Evolutionary conservation across 53 echinoderm and acorn worm genomes (phyloP).

Genomic region (Arbacia lixula): DNA sequence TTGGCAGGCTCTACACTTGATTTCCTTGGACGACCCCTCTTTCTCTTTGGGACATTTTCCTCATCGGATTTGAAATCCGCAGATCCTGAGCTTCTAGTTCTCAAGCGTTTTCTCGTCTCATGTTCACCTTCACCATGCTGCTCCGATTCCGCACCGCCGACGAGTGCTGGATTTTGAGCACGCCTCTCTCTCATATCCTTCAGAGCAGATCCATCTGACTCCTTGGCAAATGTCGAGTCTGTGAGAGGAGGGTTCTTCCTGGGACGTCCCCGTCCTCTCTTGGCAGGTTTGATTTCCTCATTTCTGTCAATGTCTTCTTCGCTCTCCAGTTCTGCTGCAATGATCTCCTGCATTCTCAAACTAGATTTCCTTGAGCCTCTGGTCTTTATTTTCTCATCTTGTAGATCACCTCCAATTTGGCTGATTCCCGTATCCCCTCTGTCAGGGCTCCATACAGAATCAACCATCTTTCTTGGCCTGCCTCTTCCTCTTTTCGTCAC

Average conservation of each 20-base stretch:
- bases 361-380: slow-evolving; percentile 26
- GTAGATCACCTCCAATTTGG: background rate
- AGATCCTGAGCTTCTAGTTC: background rate
- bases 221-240: background rate
- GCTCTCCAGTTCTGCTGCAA: slow-evolving; percentile 36
- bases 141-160: background rate
- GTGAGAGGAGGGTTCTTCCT: background rate
- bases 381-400: slow-evolving; percentile 21
- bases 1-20: background rate
- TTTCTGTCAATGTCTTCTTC: background rate
- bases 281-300: background rate
- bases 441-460: slow-evolving; percentile 1
- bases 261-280: slow-evolving; percentile 42
- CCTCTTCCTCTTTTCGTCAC: background rate
- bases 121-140: slow-evolving; percentile 2
- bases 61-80: background rate
- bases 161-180: background rate
- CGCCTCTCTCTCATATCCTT: slow-evolving; percentile 33
- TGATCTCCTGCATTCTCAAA: slow-evolving; percentile 26
- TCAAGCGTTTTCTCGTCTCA: background rate
- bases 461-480: slow-evolving; percentile 8
- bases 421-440: background rate
- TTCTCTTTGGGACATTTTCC: slow-evolving; percentile 2
- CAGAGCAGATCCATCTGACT: background rate
- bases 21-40: background rate